Conservation (phyloP, 2,888 invertebrate species). For the Napeogenes inachia region DNA sequence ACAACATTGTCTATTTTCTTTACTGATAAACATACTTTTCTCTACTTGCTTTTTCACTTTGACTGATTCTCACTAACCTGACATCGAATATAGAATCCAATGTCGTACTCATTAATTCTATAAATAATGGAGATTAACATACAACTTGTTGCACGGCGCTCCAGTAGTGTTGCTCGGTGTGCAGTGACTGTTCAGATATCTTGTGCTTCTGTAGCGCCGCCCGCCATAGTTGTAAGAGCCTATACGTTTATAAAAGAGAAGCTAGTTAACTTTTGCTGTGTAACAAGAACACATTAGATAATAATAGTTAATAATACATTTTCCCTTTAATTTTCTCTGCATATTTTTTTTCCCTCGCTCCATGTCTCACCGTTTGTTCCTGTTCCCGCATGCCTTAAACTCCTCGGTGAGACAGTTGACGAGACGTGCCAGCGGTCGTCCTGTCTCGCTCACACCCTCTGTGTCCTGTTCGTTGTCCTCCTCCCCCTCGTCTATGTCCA, state of each 20-base stretch:
- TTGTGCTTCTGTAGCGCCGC: slow-evolving; percentile 87
- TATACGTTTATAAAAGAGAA: slow-evolving; percentile 25
- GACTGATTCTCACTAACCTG: too few relatives aligned
- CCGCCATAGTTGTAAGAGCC: slow-evolving; percentile 89
- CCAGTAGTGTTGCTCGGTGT: slow-evolving; percentile 88
- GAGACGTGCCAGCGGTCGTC: slow-evolving; percentile 57
- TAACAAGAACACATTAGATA: too few relatives aligned
- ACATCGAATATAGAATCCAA: too few relatives aligned
- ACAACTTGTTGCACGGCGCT: slow-evolving; percentile 92
- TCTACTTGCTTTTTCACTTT: too few relatives aligned
- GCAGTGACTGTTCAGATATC: slow-evolving; percentile 79
- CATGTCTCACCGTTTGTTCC: slow-evolving; percentile 53
- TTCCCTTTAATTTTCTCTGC: too few relatives aligned
- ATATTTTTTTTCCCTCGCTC: too few relatives aligned
- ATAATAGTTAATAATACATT: too few relatives aligned
- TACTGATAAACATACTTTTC: too few relatives aligned
- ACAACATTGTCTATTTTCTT: too few relatives aligned
- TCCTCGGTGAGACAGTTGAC: slow-evolving; percentile 58
- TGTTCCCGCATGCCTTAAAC: slow-evolving; percentile 58
- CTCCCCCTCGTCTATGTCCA: slow-evolving; percentile 59
- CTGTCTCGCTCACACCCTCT: slow-evolving; percentile 53
- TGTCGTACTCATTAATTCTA: too few relatives aligned
- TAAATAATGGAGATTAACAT: slow-evolving; percentile 46
- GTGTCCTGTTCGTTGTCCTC: slow-evolving; percentile 43
- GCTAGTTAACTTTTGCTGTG: neutral